Evolutionary conservation across 2,797 vertebrate genomes (phyloP).

Genomic region (Pangasius sanitwongsei): DNA sequence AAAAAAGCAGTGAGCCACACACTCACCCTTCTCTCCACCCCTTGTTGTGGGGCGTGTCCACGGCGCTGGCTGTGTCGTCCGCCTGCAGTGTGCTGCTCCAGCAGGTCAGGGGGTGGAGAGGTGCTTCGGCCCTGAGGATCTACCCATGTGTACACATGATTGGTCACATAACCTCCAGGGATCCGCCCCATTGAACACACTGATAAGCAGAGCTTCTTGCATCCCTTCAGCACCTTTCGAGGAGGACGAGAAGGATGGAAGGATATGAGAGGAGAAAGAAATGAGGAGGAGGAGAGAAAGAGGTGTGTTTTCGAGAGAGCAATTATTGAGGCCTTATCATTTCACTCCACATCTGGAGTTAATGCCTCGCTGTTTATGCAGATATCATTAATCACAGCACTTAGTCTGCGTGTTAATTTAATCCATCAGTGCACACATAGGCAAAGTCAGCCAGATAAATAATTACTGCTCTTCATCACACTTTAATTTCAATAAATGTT

Average conservation of each 20-base stretch:
- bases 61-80: slow-evolving; percentile 67
- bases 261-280: not conserved
- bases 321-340: slow-evolving; percentile 36
- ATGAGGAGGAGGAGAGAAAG: not conserved
- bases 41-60: slow-evolving; percentile 76
- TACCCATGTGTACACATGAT: slow-evolving; percentile 94
- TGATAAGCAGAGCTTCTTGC: slow-evolving; percentile 85
- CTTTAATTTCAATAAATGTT: slow-evolving; percentile 45
- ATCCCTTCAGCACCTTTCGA: slow-evolving; percentile 89
- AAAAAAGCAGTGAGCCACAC: not conserved
- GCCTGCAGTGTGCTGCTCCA: slow-evolving; percentile 68
- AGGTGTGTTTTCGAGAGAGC: not conserved
- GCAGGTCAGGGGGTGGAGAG: slow-evolving; percentile 80
- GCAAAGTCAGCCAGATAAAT: slow-evolving; percentile 36
- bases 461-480: slow-evolving; percentile 24
- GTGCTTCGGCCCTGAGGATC: slow-evolving; percentile 83
- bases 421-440: slow-evolving; percentile 36
- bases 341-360: slow-evolving; percentile 30
- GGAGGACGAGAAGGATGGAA: not conserved
- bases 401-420: slow-evolving; percentile 31
- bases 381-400: slow-evolving; percentile 28
- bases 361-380: slow-evolving; percentile 34
- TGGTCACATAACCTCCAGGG: slow-evolving; percentile 91
- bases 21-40: slow-evolving; percentile 85
- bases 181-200: slow-evolving; percentile 89